phyloP scores from a whole-genome alignment of 2,888 invertebrate genomes.

The Pollenia griseotomentosa region DNA sequence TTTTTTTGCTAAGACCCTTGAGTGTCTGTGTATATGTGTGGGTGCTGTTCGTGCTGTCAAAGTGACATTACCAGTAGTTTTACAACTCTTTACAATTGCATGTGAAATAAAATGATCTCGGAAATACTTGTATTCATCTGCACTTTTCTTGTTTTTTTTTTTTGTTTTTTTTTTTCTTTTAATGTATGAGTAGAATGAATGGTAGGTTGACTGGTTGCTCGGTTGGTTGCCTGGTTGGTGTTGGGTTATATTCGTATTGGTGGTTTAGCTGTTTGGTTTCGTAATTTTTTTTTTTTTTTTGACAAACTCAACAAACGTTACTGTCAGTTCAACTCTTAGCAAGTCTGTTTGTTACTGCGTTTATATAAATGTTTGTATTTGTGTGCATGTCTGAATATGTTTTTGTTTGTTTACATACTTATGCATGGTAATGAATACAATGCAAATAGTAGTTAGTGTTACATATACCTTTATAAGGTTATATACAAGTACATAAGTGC shows the following conservation, averaged over 20 bases:
- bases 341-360: neutral
- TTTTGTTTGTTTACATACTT: neutral
- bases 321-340: conserved; percentile 1
- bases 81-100: conserved; percentile 27
- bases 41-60: conserved; percentile 12
- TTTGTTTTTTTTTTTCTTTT: conserved; percentile 4
- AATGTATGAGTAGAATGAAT: conserved; percentile 20
- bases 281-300: conserved; percentile 1
- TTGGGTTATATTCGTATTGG: neutral
- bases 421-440: conserved; percentile 26
- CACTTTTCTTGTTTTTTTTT: conserved; percentile 13
- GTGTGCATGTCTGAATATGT: neutral
- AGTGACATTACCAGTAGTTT: conserved; percentile 34
- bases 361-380: neutral
- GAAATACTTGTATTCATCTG: conserved; percentile 41
- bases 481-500: neutral
- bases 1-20: neutral
- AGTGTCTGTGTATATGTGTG: neutral
- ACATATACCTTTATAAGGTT: neutral
- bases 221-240: conserved; percentile 6
- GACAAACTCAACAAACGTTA: conserved; percentile 34
- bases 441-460: neutral
- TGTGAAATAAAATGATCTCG: conserved; percentile 40
- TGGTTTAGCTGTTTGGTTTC: conserved; percentile 35
- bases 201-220: conserved; percentile 10